Conservation (phyloP, 2,113 vertebrate species). For the Sinocyclocheilus maitianheensis region DNA sequence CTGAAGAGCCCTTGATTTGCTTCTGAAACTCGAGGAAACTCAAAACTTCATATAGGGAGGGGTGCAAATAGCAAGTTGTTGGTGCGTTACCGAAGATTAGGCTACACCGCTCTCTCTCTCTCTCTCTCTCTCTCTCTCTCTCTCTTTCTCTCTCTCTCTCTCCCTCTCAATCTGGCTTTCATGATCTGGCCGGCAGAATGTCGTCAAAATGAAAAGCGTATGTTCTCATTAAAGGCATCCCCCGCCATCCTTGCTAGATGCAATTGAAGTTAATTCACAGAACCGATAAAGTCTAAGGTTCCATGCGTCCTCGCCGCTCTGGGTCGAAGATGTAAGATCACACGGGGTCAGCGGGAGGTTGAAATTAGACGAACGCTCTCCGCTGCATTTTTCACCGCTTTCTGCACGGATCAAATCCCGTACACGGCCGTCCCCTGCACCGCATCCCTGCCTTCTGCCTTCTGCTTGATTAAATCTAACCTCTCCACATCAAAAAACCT, state of each 20-base stretch:
- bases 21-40: conserved; percentile 46
- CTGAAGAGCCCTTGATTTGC: conserved; percentile 50
- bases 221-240: conserved; percentile 66
- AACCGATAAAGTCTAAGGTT: conserved; percentile 68
- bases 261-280: conserved; percentile 72
- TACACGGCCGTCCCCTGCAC: conserved; percentile 20
- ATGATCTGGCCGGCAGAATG: conserved; percentile 52
- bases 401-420: conserved; percentile 63
- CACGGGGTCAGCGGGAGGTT: conserved; percentile 72
- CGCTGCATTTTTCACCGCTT: conserved; percentile 53
- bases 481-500: conserved; percentile 43
- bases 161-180: conserved; percentile 47
- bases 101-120: neutral
- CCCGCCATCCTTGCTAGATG: conserved; percentile 58
- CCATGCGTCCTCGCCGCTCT: conserved; percentile 50
- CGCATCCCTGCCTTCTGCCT: conserved; percentile 28
- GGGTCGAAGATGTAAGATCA: conserved; percentile 74
- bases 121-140: conserved; percentile 3
- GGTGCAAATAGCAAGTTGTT: conserved; percentile 30
- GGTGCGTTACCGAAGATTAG: conserved; percentile 42
- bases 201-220: conserved; percentile 72
- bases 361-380: conserved; percentile 62
- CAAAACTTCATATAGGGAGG: conserved; percentile 30
- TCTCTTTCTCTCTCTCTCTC: conserved; percentile 13
- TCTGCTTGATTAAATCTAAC: conserved; percentile 54